Conservation (phyloP, 2,113 vertebrate genomes). For the Phyllopteryx taeniolatus region DNA sequence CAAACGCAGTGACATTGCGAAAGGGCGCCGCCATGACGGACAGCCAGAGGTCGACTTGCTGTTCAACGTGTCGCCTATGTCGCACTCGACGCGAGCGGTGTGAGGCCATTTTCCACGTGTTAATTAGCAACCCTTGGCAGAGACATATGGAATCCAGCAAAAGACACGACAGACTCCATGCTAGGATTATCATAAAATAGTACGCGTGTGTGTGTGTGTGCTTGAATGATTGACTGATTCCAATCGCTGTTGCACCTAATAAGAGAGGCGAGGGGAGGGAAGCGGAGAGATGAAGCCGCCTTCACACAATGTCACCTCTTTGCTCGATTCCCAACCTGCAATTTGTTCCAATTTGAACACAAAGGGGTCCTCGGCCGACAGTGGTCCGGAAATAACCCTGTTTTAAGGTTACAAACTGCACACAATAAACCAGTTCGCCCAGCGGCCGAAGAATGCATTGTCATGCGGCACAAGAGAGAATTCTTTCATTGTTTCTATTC, state of each 20-base stretch:
- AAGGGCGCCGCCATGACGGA: slow-evolving; percentile 56
- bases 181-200: slow-evolving; percentile 35
- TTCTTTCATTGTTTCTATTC: too few relatives aligned
- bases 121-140: slow-evolving; percentile 41
- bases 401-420: too few relatives aligned
- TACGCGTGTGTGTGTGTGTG: slow-evolving; percentile 19
- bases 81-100: slow-evolving; percentile 50
- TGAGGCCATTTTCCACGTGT: slow-evolving; percentile 46
- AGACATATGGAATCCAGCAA: slow-evolving; percentile 22
- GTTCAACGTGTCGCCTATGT: slow-evolving; percentile 54
- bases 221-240: slow-evolving; percentile 32
- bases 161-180: slow-evolving; percentile 44
- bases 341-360: background rate
- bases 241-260: slow-evolving; percentile 30
- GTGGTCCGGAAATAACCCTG: too few relatives aligned
- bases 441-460: too few relatives aligned
- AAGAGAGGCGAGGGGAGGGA: slow-evolving; percentile 25
- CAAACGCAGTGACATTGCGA: slow-evolving; percentile 43
- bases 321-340: background rate
- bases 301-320: slow-evolving; percentile 33
- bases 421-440: too few relatives aligned
- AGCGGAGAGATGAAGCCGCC: slow-evolving; percentile 51
- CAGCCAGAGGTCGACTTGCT: slow-evolving; percentile 41
- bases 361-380: too few relatives aligned
- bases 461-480: background rate